Percentiles rank a stretch among this genome's conserved stretches.
Conservation (phyloP, 2,888 invertebrate genomes). For the Pterostichus niger region DNA sequence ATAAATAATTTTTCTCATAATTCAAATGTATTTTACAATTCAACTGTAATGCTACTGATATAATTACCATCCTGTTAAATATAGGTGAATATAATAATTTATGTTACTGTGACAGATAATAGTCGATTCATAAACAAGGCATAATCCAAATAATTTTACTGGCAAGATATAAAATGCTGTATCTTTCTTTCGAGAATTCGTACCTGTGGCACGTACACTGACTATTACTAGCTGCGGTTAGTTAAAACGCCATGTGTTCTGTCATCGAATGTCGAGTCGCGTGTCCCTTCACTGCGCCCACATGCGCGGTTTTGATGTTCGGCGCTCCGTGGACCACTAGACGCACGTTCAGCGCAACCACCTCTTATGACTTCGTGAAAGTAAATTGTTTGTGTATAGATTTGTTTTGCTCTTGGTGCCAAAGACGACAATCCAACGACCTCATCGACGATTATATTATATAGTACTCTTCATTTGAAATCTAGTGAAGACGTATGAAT, state of each 20-base stretch:
- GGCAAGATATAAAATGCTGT: not conserved
- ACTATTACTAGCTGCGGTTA: conserved; percentile 15
- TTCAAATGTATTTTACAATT: too few species aligned
- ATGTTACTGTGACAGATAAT: too few species aligned
- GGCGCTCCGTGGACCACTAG: not conserved
- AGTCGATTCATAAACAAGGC: too few species aligned
- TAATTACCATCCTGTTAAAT: too few species aligned
- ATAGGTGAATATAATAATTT: too few species aligned
- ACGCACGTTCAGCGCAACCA: not conserved
- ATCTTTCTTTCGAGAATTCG: not conserved
- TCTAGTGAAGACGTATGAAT: not conserved
- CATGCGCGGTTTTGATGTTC: not conserved
- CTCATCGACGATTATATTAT: not conserved
- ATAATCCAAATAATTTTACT: too few species aligned
- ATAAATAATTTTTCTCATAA: too few species aligned
- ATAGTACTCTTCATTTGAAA: not conserved
- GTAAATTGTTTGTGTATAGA: conserved; percentile 14
- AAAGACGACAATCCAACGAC: conserved; percentile 1
- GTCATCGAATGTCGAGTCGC: not conserved
- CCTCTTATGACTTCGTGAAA: conserved; percentile 2
- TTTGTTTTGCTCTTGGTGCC: conserved; percentile 15
- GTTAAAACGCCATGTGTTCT: conserved; percentile 5
- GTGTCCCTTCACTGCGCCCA: not conserved
- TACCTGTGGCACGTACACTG: not conserved
- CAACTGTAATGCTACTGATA: too few species aligned